phyloP scores from a whole-genome alignment of 2,797 vertebrate species.

The Diglossa cyanea region DNA sequence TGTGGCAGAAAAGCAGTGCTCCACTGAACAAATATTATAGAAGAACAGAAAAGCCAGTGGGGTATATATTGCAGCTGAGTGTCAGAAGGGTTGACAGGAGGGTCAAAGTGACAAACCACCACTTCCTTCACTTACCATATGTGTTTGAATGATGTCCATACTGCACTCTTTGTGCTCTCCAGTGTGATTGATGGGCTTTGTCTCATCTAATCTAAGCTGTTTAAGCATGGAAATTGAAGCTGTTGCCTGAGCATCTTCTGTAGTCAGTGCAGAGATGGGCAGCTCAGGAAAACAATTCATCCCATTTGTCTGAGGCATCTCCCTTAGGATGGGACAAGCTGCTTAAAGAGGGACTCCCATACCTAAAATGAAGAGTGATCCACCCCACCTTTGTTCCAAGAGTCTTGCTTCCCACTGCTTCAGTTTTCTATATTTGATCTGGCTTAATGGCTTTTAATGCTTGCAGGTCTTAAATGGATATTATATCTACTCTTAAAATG shows the following conservation, averaged over 20 bases:
- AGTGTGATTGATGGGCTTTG: not conserved
- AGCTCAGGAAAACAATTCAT: not conserved
- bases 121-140: not conserved
- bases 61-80: not conserved
- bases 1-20: not conserved
- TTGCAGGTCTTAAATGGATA: not conserved
- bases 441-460: conserved; percentile 30
- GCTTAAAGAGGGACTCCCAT: not conserved
- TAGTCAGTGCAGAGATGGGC: not conserved
- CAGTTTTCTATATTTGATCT: not conserved
- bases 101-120: not conserved
- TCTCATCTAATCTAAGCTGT: not conserved
- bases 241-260: not conserved
- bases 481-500: not conserved
- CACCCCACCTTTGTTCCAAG: not conserved
- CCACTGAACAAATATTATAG: not conserved
- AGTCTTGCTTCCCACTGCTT: not conserved
- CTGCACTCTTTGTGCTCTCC: not conserved
- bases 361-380: not conserved
- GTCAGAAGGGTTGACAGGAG: not conserved
- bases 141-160: not conserved
- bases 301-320: not conserved
- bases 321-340: not conserved
- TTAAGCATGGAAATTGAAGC: not conserved
- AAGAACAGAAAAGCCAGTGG: not conserved